Conservation (phyloP, 2,797 vertebrate species). For the Crenichthys baileyi region DNA sequence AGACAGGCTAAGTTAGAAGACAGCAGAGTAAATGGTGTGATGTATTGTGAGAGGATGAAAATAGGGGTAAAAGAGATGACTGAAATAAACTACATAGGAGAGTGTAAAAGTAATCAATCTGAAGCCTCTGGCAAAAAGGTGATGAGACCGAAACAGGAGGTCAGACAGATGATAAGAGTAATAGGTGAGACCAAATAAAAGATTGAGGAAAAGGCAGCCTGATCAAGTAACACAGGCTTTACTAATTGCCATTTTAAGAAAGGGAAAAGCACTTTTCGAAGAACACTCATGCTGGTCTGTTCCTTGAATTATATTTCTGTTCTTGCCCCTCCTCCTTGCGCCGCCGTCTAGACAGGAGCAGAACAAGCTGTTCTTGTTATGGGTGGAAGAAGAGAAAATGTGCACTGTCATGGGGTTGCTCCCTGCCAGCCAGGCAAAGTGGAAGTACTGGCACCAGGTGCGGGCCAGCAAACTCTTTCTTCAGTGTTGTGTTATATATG, state of each 20-base stretch:
- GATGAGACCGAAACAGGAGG: constrained; percentile 43
- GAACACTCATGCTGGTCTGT: constrained; percentile 72
- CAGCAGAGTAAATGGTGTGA: constrained; percentile 28
- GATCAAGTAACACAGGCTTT: constrained; percentile 58
- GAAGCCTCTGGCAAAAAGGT: constrained; percentile 30
- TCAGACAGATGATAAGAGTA: constrained; percentile 51
- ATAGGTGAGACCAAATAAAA: constrained; percentile 63
- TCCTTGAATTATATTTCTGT: constrained; percentile 71
- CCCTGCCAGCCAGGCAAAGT: constrained; percentile 55
- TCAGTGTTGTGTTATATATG: not conserved
- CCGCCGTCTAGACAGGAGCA: constrained; percentile 77
- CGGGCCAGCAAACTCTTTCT: constrained; percentile 40
- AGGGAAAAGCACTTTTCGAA: constrained; percentile 71
- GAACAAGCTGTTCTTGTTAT: constrained; percentile 74
- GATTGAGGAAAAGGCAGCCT: constrained; percentile 36
- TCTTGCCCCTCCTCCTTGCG: constrained; percentile 27
- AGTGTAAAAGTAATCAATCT: constrained; percentile 43
- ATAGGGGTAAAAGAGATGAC: constrained; percentile 22
- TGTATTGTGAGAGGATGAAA: constrained; percentile 36
- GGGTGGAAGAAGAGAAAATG: constrained; percentile 69
- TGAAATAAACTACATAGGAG: constrained; percentile 32
- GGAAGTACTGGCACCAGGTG: constrained; percentile 46
- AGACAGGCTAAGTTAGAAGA: constrained; percentile 25
- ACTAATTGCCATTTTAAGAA: constrained; percentile 80
- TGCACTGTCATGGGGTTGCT: constrained; percentile 67